These are phyloP conservation scores for Chionis minor DNA, from an alignment of 2,113 vertebrate genomes.

Conservation along the genomic window DNA sequence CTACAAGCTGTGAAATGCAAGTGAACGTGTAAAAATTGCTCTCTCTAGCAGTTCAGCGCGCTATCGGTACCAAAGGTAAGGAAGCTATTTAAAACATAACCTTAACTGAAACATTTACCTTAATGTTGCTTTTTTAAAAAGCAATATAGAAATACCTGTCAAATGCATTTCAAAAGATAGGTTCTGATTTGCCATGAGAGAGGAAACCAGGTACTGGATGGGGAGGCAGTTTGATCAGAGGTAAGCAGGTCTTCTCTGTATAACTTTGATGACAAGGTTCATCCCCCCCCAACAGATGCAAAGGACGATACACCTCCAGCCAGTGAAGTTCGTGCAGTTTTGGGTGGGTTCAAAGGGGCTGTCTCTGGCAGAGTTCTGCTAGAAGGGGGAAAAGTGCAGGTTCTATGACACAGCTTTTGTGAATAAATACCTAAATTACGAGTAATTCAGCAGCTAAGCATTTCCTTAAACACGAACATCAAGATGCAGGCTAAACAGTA, in stretches of 20 bases:
- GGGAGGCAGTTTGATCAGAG: neutral
- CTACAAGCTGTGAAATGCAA: neutral
- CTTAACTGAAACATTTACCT: neutral
- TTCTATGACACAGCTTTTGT: neutral
- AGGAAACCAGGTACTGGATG: neutral
- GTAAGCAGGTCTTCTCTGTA: neutral
- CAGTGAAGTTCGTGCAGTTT: neutral
- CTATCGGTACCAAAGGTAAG: neutral
- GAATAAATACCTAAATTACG: neutral
- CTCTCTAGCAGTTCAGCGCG: neutral
- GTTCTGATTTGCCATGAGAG: neutral
- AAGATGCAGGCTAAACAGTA: neutral
- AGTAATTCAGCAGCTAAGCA: neutral
- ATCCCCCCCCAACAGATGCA: neutral
- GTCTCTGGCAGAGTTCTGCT: neutral
- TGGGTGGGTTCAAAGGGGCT: neutral
- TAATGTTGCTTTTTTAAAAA: neutral
- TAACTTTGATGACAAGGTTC: neutral
- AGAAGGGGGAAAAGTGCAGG: neutral
- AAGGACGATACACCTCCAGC: neutral
- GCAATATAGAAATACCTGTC: neutral
- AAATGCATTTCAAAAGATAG: neutral
- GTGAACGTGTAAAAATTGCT: neutral
- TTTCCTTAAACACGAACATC: neutral
- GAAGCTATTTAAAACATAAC: neutral